phyloP scores from a whole-genome alignment of 2,113 vertebrate genomes.

The Microcebus griseorufus region DNA sequence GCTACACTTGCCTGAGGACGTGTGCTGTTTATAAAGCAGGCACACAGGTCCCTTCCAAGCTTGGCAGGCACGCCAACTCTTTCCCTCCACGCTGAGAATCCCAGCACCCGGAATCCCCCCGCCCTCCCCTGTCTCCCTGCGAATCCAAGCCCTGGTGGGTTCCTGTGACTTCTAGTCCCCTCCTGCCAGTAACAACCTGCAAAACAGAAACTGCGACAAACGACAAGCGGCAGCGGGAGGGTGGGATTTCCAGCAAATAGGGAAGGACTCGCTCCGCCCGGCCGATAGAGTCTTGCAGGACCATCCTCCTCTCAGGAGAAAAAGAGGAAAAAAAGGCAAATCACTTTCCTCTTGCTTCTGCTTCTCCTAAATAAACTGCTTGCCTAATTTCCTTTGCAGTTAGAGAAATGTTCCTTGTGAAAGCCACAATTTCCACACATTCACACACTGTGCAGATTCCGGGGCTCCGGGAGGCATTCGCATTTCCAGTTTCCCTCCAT shows the following conservation, averaged over 20 bases:
- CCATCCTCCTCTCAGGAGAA: conserved; percentile 75
- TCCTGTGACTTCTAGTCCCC: conserved; percentile 36
- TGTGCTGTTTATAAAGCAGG: not conserved
- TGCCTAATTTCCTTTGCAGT: conserved; percentile 89
- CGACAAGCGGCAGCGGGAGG: conserved; percentile 71
- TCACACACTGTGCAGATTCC: not conserved
- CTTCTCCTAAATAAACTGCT: conserved; percentile 87
- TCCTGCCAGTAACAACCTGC: conserved; percentile 52
- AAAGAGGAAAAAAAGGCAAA: conserved; percentile 78
- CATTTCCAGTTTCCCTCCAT: not conserved
- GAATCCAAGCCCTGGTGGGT: not conserved
- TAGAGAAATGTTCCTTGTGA: conserved; percentile 81
- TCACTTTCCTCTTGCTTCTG: conserved; percentile 88
- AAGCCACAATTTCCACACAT: conserved; percentile 78
- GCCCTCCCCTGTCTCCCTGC: rapidly evolving
- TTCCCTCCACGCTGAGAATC: not conserved
- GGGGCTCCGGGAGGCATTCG: not conserved
- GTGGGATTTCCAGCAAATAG: conserved; percentile 88
- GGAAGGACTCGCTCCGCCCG: conserved; percentile 82
- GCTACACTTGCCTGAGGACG: not conserved
- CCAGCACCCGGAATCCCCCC: rapidly evolving
- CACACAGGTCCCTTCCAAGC: not conserved
- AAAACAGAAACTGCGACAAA: conserved; percentile 80
- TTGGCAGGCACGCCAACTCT: not conserved
- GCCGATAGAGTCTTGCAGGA: conserved; percentile 84